phyloP scores from a whole-genome alignment of 2,113 vertebrate species.

The Myodes glareolus region DNA sequence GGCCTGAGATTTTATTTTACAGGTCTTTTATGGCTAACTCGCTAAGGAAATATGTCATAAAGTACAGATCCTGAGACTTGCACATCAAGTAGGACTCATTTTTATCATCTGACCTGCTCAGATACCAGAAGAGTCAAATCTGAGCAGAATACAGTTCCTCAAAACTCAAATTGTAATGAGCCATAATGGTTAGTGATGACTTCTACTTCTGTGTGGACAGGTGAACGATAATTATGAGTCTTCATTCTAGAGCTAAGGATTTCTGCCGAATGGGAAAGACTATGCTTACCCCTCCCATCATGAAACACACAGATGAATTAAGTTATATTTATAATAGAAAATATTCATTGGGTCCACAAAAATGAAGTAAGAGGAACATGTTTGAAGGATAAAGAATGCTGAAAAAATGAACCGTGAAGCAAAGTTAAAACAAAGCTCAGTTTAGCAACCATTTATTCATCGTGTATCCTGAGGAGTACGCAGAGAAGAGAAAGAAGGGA shows the following conservation, averaged over 20 bases:
- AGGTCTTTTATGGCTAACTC: slow-evolving; percentile 5
- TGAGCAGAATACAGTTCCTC: neutral
- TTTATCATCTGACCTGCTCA: neutral
- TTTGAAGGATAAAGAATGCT: neutral
- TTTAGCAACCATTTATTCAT: neutral
- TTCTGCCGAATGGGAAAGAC: neutral
- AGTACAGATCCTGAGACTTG: slow-evolving; percentile 1
- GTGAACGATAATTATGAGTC: neutral
- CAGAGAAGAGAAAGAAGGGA: neutral
- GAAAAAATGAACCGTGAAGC: neutral
- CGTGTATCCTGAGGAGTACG: neutral
- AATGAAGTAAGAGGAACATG: slow-evolving; percentile 3
- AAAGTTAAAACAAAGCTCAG: slow-evolving; percentile 41
- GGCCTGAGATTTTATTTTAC: slow-evolving; percentile 21
- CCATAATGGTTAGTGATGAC: neutral
- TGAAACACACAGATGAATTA: neutral
- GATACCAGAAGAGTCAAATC: neutral
- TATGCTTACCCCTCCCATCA: neutral
- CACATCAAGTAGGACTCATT: neutral
- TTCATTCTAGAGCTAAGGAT: slow-evolving; percentile 22
- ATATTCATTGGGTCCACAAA: neutral
- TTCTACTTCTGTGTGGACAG: neutral
- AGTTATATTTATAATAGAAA: neutral
- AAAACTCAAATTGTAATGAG: neutral
- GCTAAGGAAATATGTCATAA: slow-evolving; percentile 48